phyloP scores from a whole-genome alignment of 2,888 invertebrate genomes.

The Dryobota labecula region DNA sequence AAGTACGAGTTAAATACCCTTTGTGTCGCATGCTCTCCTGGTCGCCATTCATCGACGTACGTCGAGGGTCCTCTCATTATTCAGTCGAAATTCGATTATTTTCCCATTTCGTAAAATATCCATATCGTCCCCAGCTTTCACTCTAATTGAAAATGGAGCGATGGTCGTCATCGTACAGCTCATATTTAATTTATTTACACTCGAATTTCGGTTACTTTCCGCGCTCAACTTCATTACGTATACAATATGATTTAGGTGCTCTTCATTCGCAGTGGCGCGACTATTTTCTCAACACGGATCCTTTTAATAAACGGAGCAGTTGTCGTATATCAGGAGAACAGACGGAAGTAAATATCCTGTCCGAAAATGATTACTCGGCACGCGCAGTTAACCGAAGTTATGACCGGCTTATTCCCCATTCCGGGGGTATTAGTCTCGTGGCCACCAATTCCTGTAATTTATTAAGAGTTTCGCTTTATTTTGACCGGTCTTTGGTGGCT shows the following conservation, averaged over 20 bases:
- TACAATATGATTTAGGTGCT: conserved; percentile 64
- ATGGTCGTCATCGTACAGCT: conserved; percentile 80
- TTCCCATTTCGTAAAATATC: conserved; percentile 90
- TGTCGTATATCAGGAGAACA: conserved; percentile 81
- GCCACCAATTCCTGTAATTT: conserved; percentile 89
- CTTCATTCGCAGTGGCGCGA: conserved; percentile 47
- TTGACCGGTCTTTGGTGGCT: conserved; percentile 82
- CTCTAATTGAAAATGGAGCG: conserved; percentile 88
- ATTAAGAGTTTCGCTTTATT: conserved; percentile 86
- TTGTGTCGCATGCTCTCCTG: conserved; percentile 86
- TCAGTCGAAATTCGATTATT: conserved; percentile 90
- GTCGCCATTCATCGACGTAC: conserved; percentile 81
- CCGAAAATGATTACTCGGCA: conserved; percentile 89
- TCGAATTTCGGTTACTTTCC: conserved; percentile 70
- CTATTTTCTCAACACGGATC: conserved; percentile 61
- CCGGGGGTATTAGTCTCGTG: conserved; percentile 87
- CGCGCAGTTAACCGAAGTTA: conserved; percentile 87
- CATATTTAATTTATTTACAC: conserved; percentile 83
- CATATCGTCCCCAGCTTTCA: conserved; percentile 89
- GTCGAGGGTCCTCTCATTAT: conserved; percentile 89
- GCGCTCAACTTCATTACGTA: conserved; percentile 66
- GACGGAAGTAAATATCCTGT: conserved; percentile 88
- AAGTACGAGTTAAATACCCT: conserved; percentile 90
- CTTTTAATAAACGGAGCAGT: conserved; percentile 81
- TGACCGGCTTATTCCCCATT: conserved; percentile 88